Conservation (phyloP, 2,113 vertebrate genomes). For the Paramisgurnus dabryanus region DNA sequence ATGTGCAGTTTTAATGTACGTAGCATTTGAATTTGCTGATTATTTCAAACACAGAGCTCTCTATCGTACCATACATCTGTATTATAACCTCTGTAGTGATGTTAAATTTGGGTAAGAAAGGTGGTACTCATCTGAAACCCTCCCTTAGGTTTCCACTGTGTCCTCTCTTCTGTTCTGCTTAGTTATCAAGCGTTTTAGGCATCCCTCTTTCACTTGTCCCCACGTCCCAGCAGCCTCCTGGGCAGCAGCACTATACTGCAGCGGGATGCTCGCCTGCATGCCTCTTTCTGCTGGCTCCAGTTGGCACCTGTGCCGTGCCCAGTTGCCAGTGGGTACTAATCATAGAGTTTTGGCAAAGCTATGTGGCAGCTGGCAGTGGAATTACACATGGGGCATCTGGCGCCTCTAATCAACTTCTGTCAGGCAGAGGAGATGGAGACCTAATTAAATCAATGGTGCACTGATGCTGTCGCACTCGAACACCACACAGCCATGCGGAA, state of each 20-base stretch:
- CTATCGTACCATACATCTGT: neutral
- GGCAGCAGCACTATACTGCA: constrained; percentile 6
- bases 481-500: constrained; percentile 44
- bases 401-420: constrained; percentile 58
- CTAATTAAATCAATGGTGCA: constrained; percentile 61
- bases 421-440: constrained; percentile 59
- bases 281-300: constrained; percentile 48
- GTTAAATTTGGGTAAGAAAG: constrained; percentile 8
- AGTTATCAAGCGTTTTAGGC: constrained; percentile 13
- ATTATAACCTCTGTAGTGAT: neutral
- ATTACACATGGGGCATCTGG: constrained; percentile 57
- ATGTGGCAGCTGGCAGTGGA: constrained; percentile 57
- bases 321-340: constrained; percentile 62
- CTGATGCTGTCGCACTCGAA: constrained; percentile 39
- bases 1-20: neutral
- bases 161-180: neutral
- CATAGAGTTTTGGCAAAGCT: constrained; percentile 59
- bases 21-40: neutral
- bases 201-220: neutral
- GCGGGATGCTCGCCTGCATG: constrained; percentile 32
- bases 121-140: neutral
- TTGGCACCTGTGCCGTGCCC: constrained; percentile 56
- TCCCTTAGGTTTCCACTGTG: neutral
- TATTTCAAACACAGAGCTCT: neutral
- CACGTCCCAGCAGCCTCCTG: constrained; percentile 28